These are phyloP conservation scores for Takifugu ocellatus DNA, from an alignment of 2,797 vertebrate species.

Conservation along the genomic window DNA sequence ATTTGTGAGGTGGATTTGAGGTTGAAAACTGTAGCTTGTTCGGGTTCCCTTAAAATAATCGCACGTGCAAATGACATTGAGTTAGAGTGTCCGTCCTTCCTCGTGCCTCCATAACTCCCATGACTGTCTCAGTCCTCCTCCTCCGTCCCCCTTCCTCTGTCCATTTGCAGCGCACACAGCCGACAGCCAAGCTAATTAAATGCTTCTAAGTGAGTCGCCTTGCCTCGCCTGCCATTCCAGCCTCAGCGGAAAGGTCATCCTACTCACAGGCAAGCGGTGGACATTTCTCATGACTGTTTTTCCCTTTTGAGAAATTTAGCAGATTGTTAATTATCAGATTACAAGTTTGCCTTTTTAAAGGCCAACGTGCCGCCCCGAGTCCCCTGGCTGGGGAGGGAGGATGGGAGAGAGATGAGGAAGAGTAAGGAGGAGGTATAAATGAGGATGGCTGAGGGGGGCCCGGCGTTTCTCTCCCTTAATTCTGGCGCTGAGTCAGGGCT, in stretches of 20 bases:
- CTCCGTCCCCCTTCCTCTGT: slow-evolving; percentile 28
- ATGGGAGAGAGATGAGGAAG: slow-evolving; percentile 3
- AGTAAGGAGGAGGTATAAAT: slow-evolving; percentile 17
- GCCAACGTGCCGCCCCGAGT: slow-evolving; percentile 63
- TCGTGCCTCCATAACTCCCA: slow-evolving; percentile 3
- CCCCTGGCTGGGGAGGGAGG: slow-evolving; percentile 27
- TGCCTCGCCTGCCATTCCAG: slow-evolving; percentile 60
- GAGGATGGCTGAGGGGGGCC: slow-evolving; percentile 39
- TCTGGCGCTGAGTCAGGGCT: slow-evolving; percentile 50
- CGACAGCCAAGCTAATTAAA: slow-evolving; percentile 77
- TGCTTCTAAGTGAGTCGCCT: slow-evolving; percentile 76
- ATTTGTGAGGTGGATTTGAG: too few species aligned
- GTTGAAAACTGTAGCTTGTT: too few species aligned
- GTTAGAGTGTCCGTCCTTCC: slow-evolving; percentile 8
- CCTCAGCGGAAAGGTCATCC: slow-evolving; percentile 71
- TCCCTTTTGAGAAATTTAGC: slow-evolving; percentile 73
- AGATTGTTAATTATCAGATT: slow-evolving; percentile 81
- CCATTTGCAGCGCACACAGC: slow-evolving; percentile 60
- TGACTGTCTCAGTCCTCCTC: slow-evolving; percentile 19
- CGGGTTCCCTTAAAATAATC: background rate
- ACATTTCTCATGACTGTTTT: slow-evolving; percentile 74
- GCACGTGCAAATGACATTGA: slow-evolving; percentile 2
- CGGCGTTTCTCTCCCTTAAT: slow-evolving; percentile 32
- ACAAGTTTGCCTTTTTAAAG: slow-evolving; percentile 73
- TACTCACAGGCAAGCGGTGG: slow-evolving; percentile 70